Conservation (phyloP, 2,888 invertebrate species). For the Erannis defoliaria region DNA sequence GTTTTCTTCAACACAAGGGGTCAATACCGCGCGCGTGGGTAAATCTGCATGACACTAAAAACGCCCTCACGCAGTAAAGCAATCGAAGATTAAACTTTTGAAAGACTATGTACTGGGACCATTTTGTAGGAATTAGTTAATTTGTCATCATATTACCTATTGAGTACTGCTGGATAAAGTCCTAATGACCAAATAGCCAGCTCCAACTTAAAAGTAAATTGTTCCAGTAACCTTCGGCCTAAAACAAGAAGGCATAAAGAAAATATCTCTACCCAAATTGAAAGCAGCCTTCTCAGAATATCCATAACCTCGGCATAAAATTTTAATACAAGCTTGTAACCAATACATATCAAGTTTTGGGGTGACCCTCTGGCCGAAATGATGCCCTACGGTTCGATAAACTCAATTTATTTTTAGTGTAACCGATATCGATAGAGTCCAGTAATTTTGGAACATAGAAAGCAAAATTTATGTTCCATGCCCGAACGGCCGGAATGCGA, state of each 20-base stretch:
- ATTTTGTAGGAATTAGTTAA: too few relatives aligned
- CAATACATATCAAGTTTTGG: conserved; percentile 43
- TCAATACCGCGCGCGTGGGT: too few relatives aligned
- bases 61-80: too few relatives aligned
- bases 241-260: conserved; percentile 1
- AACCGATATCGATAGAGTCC: conserved; percentile 39
- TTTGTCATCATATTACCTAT: too few relatives aligned
- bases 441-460: conserved; percentile 42
- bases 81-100: too few relatives aligned
- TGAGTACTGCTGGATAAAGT: too few relatives aligned
- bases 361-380: conserved; percentile 44
- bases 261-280: conserved; percentile 13
- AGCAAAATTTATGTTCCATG: conserved; percentile 37
- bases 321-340: conserved; percentile 42
- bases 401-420: conserved; percentile 45
- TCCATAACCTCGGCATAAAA: conserved; percentile 36
- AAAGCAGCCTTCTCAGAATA: conserved; percentile 11
- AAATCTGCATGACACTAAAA: too few relatives aligned
- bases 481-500: conserved; percentile 24
- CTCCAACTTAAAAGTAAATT: neutral
- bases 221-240: neutral
- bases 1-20: too few relatives aligned
- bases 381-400: conserved; percentile 44
- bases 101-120: too few relatives aligned
- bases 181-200: too few relatives aligned